phyloP scores from a whole-genome alignment of 2,113 vertebrate genomes.

The Corythornis madagascariensis region DNA sequence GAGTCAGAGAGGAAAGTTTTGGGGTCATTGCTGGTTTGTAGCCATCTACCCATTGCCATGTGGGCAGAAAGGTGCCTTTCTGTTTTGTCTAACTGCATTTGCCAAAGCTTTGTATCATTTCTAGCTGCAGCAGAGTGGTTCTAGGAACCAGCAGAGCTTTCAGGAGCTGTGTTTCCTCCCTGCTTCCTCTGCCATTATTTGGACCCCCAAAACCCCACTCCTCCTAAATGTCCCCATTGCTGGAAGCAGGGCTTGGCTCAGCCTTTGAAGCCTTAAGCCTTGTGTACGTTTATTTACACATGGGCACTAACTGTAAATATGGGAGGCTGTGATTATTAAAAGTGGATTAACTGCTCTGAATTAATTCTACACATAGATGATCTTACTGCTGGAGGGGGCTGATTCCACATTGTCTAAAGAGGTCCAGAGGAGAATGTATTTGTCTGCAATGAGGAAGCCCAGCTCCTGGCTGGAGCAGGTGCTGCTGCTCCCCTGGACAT shows the following conservation, averaged over 20 bases:
- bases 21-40: not conserved
- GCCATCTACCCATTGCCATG: not conserved
- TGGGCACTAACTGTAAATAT: not conserved
- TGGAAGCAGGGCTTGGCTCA: not conserved
- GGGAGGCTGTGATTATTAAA: constrained; percentile 8
- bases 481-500: not conserved
- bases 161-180: not conserved
- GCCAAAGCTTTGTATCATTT: not conserved
- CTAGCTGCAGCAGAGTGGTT: not conserved
- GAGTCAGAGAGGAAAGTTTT: not conserved
- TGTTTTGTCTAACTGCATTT: not conserved
- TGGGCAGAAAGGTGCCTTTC: not conserved
- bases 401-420: not conserved
- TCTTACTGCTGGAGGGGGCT: not conserved
- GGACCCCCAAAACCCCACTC: not conserved
- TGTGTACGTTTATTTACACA: not conserved
- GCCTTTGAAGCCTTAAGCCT: not conserved
- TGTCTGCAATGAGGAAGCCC: not conserved
- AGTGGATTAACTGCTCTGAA: constrained; percentile 38
- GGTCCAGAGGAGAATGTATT: not conserved
- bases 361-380: constrained; percentile 5
- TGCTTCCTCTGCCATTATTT: not conserved
- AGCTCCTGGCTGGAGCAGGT: fast-evolving
- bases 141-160: not conserved
- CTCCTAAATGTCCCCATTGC: not conserved